phyloP scores from a whole-genome alignment of 2,888 invertebrate genomes.

The Nemotelus pantherinus region DNA sequence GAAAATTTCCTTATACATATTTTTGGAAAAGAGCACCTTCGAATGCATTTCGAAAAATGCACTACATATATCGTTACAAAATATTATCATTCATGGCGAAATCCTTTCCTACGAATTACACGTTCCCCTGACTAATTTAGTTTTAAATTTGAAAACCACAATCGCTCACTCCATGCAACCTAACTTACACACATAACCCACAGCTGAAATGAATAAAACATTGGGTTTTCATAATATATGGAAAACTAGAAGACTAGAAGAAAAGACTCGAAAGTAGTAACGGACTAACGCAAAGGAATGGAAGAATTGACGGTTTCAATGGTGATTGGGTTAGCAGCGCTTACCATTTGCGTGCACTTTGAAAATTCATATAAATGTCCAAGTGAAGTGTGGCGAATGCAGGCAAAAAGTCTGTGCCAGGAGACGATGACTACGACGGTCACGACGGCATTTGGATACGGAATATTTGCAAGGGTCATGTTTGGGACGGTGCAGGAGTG shows the following conservation, averaged over 20 bases:
- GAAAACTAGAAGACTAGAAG: slow-evolving; percentile 23
- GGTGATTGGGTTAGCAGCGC: slow-evolving; percentile 2
- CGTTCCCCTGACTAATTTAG: slow-evolving; percentile 29
- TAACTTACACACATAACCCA: not conserved
- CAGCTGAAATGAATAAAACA: slow-evolving; percentile 38
- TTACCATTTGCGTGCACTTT: slow-evolving; percentile 48
- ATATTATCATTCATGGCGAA: too few species aligned
- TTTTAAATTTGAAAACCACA: slow-evolving; percentile 30
- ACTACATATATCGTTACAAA: too few species aligned
- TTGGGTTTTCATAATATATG: slow-evolving; percentile 34
- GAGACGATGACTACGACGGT: not conserved
- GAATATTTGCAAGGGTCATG: slow-evolving; percentile 43
- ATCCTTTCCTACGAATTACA: not conserved
- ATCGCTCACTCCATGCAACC: slow-evolving; percentile 3
- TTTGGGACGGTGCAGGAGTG: not conserved
- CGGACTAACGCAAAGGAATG: slow-evolving; percentile 15
- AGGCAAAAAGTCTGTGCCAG: slow-evolving; percentile 34
- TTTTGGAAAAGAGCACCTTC: too few species aligned
- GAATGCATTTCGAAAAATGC: too few species aligned
- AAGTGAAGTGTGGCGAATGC: slow-evolving; percentile 48
- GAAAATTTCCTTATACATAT: too few species aligned
- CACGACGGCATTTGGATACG: not conserved
- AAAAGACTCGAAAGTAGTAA: too few species aligned
- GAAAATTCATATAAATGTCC: slow-evolving; percentile 50
- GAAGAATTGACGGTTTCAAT: not conserved